Evolutionary conservation across 2,888 invertebrate genomes (phyloP), one percentile per base, ranked within the genome.

Genomic region (Tachina fera): DNA sequence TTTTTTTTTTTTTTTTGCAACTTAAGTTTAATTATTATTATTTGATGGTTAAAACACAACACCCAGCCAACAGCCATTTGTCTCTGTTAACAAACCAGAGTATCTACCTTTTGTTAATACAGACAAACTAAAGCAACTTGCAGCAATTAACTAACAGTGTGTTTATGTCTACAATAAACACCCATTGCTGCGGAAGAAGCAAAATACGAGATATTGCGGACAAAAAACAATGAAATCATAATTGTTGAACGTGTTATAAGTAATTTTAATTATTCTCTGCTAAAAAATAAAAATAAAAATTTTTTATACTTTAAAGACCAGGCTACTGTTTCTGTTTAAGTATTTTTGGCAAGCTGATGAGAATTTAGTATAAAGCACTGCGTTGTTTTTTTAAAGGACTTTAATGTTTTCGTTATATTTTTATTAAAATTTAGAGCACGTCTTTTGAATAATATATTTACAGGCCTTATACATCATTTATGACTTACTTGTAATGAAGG

Each of bases 261-360:
- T 47, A 75, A 83, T 85, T 86, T 82, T 86, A 86, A 86, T 86
- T 82, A 79, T 76, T 86, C 78, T 56, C 49, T 16, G 45, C 53
- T 61, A 70, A 78, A 58, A 22, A 49, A 14, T 61, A 70, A 78
- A 58, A 22, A 49, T 10, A 61, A n/a, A 67, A 10, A 19, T 1
- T 6, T 1, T 47, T 6, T 51, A 43, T 51, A 53, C 0, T 68
- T 77, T 70, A 53, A 78, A 63, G 43, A 16, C 19, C 53, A 3
- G 43, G 31, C 70, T 61, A 63, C 61, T 71, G 78, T 31, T 79
- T 71, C 31, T 45, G 19, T 39, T 53, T 60, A 31, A 41, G 19
- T 16, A 41, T 16, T 16, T 51, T 43, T 31, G 56, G n/a, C 22
- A 67, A 47, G 61, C 67, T 67, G 67, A 22, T 45, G 31, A 31